Percentiles rank a stretch among this genome's conserved stretches.
phyloP scores from a whole-genome alignment of 2,797 vertebrate genomes.

The Hylomyscus alleni region DNA sequence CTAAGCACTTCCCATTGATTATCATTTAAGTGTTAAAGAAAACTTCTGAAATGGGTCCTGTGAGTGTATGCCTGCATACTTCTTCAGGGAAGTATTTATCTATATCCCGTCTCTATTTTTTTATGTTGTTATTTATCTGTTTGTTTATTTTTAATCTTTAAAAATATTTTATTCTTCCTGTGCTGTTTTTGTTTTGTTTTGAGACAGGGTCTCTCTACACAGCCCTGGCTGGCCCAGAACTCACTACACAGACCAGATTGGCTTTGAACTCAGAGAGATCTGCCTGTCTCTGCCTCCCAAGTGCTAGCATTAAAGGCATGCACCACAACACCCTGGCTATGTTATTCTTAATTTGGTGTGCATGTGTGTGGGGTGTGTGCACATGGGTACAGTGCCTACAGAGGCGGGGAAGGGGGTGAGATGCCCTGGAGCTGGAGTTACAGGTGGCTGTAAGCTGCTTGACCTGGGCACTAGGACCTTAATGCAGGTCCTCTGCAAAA shows the following conservation, averaged over 20 bases:
- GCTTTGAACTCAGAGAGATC: neutral
- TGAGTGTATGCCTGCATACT: neutral
- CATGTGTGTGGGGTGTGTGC: neutral
- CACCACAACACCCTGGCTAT: neutral
- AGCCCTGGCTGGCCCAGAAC: neutral
- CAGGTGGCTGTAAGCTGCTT: neutral
- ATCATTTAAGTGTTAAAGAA: neutral
- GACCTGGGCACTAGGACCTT: neutral
- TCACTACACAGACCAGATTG: neutral
- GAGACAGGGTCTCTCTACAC: neutral
- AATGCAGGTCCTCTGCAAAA: neutral
- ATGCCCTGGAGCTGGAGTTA: neutral
- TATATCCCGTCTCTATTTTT: neutral
- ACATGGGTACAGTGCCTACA: neutral
- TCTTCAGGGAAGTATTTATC: neutral
- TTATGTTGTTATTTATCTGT: neutral
- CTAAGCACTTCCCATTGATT: neutral
- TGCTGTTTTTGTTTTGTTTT: neutral
- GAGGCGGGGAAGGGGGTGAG: neutral
- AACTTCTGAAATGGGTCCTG: neutral
- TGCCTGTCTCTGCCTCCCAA: neutral
- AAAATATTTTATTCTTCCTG: neutral
- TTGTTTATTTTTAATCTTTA: neutral
- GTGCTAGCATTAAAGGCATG: neutral
- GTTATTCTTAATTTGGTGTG: neutral